Conservation (phyloP, 2,888 invertebrate genomes). For the Apantesis nais region DNA sequence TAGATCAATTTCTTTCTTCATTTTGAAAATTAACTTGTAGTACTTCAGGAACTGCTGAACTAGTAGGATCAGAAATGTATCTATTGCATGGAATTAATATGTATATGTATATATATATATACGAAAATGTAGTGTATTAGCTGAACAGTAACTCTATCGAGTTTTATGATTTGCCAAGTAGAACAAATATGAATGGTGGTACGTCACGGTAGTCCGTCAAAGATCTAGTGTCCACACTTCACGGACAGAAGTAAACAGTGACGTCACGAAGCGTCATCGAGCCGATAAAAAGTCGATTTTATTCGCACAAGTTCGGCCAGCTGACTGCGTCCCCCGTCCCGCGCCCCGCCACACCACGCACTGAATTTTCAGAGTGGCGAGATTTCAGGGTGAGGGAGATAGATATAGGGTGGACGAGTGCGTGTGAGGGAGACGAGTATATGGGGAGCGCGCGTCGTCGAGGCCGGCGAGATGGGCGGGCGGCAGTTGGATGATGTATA, state of each 20-base stretch:
- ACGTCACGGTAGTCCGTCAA: slow-evolving; percentile 64
- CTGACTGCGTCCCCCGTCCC: slow-evolving; percentile 77
- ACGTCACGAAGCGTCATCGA: slow-evolving; percentile 84
- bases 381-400: slow-evolving; percentile 74
- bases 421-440: slow-evolving; percentile 64
- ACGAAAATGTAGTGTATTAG: background rate
- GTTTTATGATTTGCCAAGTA: background rate
- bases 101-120: background rate
- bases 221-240: slow-evolving; percentile 69
- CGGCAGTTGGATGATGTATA: slow-evolving; percentile 88
- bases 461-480: slow-evolving; percentile 81
- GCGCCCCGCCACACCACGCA: slow-evolving; percentile 63
- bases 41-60: background rate
- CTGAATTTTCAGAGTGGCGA: slow-evolving; percentile 77
- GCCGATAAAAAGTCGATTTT: slow-evolving; percentile 86
- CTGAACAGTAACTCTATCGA: background rate
- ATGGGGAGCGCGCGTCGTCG: slow-evolving; percentile 59
- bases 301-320: slow-evolving; percentile 85
- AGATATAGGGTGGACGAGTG: slow-evolving; percentile 34
- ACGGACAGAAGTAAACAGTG: slow-evolving; percentile 81
- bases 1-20: slow-evolving; percentile 24
- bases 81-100: background rate
- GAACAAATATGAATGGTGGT: slow-evolving; percentile 40
- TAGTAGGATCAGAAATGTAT: background rate
- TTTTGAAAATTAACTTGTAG: slow-evolving; percentile 1